Percentiles rank a stretch among this genome's conserved stretches.
Evolutionary conservation across 2,797 vertebrate species (phyloP).

Genomic region (Lagorchestes hirsutus): DNA sequence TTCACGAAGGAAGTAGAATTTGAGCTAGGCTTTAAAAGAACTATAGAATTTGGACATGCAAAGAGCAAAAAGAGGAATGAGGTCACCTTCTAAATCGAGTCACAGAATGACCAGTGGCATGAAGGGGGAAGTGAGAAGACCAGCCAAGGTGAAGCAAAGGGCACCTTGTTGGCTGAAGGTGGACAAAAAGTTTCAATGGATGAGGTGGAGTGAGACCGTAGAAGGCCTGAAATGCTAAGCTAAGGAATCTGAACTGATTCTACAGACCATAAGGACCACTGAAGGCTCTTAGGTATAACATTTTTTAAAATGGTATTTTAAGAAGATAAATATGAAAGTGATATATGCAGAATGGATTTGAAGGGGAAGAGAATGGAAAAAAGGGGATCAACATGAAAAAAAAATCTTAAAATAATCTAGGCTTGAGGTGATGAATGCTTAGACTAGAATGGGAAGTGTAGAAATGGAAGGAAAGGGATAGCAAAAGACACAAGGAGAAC

Average conservation of each 20-base stretch:
- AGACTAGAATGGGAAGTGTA: neutral
- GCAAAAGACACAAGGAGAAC: neutral
- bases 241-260: neutral
- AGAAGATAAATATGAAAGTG: neutral
- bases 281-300: conserved; percentile 10
- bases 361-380: neutral
- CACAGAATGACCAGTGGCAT: neutral
- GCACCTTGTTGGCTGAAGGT: neutral
- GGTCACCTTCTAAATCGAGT: neutral
- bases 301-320: neutral
- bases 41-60: neutral
- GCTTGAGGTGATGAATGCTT: neutral
- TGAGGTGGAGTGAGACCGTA: neutral
- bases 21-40: neutral
- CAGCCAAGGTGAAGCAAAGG: neutral
- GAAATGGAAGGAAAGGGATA: neutral
- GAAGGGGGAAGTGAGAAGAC: conserved; percentile 42
- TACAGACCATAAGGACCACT: neutral
- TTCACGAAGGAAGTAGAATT: neutral
- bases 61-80: neutral
- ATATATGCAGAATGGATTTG: neutral
- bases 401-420: neutral
- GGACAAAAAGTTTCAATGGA: neutral
- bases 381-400: neutral
- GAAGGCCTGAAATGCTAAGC: neutral